Percentiles rank a stretch among this genome's conserved stretches.
phyloP scores from a whole-genome alignment of 2,113 vertebrate species.

The Himantopus leucocephalus region DNA sequence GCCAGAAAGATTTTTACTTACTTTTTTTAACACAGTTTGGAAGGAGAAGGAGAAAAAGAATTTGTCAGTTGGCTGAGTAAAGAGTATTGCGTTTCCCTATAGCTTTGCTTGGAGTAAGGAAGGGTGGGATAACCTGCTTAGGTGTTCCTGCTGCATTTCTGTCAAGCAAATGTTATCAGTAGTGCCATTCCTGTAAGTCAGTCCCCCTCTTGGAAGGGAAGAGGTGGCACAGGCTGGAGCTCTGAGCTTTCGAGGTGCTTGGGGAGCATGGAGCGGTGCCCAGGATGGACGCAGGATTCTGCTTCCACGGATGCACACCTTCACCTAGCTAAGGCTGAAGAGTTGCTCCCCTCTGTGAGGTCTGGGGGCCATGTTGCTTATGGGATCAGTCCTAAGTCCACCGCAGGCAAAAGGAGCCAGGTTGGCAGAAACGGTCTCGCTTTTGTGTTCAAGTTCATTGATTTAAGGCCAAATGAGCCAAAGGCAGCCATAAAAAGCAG shows the following conservation, averaged over 20 bases:
- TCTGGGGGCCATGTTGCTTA: neutral
- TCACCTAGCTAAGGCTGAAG: neutral
- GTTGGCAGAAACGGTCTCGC: neutral
- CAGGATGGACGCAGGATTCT: rapidly evolving
- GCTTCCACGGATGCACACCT: rapidly evolving
- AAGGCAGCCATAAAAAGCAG: neutral
- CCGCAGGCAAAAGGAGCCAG: neutral
- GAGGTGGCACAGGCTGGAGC: neutral
- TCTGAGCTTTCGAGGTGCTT: neutral
- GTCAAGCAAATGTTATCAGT: neutral
- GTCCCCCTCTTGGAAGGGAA: neutral
- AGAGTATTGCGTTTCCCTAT: neutral
- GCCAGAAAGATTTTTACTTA: neutral
- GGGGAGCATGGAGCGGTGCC: neutral
- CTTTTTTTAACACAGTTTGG: neutral
- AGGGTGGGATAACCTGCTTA: neutral
- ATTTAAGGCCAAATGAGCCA: neutral
- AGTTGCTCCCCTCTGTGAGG: neutral
- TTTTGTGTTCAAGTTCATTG: neutral
- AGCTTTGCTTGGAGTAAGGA: neutral
- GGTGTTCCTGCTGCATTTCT: neutral
- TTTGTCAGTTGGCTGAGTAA: neutral
- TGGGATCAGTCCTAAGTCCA: neutral
- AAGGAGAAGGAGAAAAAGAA: neutral
- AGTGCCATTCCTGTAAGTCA: neutral